phyloP scores from a whole-genome alignment of 2,113 vertebrate species.

The Scartelaos histophorus region DNA sequence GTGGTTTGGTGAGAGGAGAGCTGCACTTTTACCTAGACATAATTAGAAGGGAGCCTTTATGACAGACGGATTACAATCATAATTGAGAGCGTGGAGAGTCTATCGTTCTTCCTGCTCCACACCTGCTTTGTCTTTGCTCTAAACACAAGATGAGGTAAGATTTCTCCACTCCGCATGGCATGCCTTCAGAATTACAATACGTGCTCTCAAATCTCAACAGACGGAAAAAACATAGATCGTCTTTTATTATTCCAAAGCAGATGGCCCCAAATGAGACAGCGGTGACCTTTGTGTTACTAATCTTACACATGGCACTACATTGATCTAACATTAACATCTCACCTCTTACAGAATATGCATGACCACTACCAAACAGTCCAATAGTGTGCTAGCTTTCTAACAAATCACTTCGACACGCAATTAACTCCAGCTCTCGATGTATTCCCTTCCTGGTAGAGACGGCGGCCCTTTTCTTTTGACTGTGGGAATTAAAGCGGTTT shows the following conservation, averaged over 20 bases:
- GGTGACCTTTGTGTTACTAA: slow-evolving; percentile 69
- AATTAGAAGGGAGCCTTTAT: slow-evolving; percentile 69
- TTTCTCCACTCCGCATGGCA: slow-evolving; percentile 38
- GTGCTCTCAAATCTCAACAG: slow-evolving; percentile 4
- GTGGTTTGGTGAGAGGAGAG: slow-evolving; percentile 41
- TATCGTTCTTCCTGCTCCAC: slow-evolving; percentile 45
- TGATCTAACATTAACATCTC: slow-evolving; percentile 69
- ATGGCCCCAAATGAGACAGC: slow-evolving; percentile 61
- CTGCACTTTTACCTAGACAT: slow-evolving; percentile 59
- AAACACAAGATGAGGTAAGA: slow-evolving; percentile 55
- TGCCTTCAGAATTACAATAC: slow-evolving; percentile 48
- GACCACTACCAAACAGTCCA: slow-evolving; percentile 48
- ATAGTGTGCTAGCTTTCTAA: slow-evolving; percentile 51
- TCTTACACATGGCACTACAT: slow-evolving; percentile 64
- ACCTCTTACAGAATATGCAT: slow-evolving; percentile 56
- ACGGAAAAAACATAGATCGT: slow-evolving; percentile 26
- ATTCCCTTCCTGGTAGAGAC: slow-evolving; percentile 57
- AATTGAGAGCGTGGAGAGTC: slow-evolving; percentile 64
- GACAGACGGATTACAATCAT: slow-evolving; percentile 73
- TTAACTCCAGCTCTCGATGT: slow-evolving; percentile 63
- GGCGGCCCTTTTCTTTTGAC: slow-evolving; percentile 54
- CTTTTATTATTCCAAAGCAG: slow-evolving; percentile 66
- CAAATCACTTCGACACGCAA: slow-evolving; percentile 75
- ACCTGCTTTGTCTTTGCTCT: slow-evolving; percentile 63
- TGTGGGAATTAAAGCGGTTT: slow-evolving; percentile 67